Evolutionary conservation across 2,113 vertebrate species (phyloP).

Genomic region (Origma solitaria): DNA sequence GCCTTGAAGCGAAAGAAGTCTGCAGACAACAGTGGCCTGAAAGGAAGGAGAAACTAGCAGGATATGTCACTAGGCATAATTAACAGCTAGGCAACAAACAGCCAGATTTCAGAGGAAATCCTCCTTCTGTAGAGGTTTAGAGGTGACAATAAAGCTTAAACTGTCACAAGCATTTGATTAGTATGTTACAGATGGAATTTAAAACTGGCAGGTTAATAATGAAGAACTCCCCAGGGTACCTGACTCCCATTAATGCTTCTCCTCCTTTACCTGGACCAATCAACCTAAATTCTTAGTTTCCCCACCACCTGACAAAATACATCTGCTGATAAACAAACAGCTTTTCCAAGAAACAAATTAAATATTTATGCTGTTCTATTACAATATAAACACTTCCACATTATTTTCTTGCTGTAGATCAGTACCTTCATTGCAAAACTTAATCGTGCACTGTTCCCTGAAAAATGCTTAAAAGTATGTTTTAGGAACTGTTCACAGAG

Average conservation of each 20-base stretch:
- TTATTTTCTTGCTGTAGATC: neutral
- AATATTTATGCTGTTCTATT: constrained; percentile 10
- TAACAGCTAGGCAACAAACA: neutral
- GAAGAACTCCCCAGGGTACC: neutral
- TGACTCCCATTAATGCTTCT: neutral
- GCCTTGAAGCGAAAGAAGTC: neutral
- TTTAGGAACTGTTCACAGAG: constrained; percentile 7
- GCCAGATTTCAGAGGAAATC: constrained; percentile 18
- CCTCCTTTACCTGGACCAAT: neutral
- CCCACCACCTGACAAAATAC: constrained; percentile 17
- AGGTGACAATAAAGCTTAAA: constrained; percentile 28
- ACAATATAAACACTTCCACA: neutral
- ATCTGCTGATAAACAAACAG: neutral
- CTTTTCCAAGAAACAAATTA: constrained; percentile 1
- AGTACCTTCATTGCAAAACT: neutral
- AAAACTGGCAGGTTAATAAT: constrained; percentile 4
- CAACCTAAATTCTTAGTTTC: neutral
- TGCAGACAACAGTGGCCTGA: neutral
- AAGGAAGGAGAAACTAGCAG: neutral
- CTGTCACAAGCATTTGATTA: neutral
- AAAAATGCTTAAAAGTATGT: neutral
- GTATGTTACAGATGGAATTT: neutral
- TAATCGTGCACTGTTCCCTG: neutral
- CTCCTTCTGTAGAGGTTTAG: constrained; percentile 15
- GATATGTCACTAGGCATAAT: neutral